Evolutionary conservation across 2,797 vertebrate species (phyloP).

Genomic region (Taenioides sp.): DNA sequence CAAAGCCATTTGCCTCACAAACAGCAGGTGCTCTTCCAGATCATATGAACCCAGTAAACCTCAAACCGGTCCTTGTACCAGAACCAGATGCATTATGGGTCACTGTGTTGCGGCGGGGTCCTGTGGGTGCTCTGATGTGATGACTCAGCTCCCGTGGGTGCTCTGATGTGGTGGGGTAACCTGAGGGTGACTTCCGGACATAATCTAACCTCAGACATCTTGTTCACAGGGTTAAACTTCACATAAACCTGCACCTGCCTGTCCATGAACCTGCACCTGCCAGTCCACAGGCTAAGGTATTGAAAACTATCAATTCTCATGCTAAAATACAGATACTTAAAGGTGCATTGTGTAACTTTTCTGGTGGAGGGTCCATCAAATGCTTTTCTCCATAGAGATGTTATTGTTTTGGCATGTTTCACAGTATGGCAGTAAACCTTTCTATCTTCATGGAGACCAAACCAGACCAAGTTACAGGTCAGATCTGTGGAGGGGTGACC

Average conservation of each 20-base stretch:
- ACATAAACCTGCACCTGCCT: conserved; percentile 3
- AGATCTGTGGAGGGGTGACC: too few relatives aligned
- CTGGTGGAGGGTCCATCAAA: too few relatives aligned
- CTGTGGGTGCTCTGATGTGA: conserved; percentile 47
- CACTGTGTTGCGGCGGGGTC: too few relatives aligned
- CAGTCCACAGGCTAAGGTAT: conserved; percentile 16
- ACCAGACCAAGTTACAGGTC: too few relatives aligned
- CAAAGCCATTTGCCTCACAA: not conserved
- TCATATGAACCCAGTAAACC: not conserved
- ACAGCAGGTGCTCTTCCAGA: not conserved
- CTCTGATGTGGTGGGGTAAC: conserved; percentile 44
- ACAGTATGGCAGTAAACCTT: too few relatives aligned
- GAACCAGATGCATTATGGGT: not conserved
- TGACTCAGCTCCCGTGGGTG: too few relatives aligned
- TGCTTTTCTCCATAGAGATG: too few relatives aligned
- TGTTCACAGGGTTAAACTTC: conserved; percentile 27
- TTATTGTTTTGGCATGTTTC: too few relatives aligned
- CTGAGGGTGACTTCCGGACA: conserved; percentile 44
- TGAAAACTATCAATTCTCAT: too few relatives aligned
- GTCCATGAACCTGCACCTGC: conserved; percentile 24
- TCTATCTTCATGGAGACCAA: too few relatives aligned
- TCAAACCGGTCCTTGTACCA: not conserved
- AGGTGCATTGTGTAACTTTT: too few relatives aligned
- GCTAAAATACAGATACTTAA: too few relatives aligned
- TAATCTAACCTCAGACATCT: conserved; percentile 28